Conservation (phyloP, 2,113 vertebrate genomes). For the Calyptomena viridis region DNA sequence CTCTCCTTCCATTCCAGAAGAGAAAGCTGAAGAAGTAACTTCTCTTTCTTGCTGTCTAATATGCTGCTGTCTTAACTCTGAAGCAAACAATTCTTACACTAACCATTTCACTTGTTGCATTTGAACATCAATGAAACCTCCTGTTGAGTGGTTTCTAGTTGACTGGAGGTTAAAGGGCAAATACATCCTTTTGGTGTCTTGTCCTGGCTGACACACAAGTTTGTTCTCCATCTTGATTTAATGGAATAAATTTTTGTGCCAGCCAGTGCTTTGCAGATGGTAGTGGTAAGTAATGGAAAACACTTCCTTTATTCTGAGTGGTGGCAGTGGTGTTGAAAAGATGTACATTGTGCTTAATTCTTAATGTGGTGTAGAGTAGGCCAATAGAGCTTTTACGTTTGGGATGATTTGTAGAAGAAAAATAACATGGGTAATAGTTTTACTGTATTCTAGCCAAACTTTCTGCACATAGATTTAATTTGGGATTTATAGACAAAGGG, state of each 20-base stretch:
- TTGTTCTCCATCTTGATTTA: slow-evolving; percentile 59
- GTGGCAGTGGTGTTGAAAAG: not conserved
- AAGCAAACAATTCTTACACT: slow-evolving; percentile 55
- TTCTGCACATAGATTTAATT: not conserved
- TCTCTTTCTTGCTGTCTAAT: slow-evolving; percentile 30
- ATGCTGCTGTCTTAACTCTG: slow-evolving; percentile 33
- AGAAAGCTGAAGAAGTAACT: slow-evolving; percentile 7
- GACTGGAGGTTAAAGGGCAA: slow-evolving; percentile 76
- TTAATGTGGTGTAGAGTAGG: not conserved
- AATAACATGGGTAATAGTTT: not conserved
- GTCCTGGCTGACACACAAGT: slow-evolving; percentile 72
- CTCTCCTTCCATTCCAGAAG: slow-evolving; percentile 10
- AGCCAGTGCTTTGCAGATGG: slow-evolving; percentile 53
- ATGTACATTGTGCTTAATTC: not conserved
- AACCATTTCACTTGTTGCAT: slow-evolving; percentile 74
- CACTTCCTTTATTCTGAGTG: not conserved
- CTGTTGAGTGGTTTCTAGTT: slow-evolving; percentile 71
- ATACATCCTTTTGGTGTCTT: slow-evolving; percentile 82
- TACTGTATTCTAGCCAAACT: not conserved
- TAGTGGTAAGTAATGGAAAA: slow-evolving; percentile 69
- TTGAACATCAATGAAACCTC: slow-evolving; percentile 82
- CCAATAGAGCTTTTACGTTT: not conserved
- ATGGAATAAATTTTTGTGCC: slow-evolving; percentile 73
- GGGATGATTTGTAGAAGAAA: not conserved
- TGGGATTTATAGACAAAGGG: not conserved